phyloP scores from a whole-genome alignment of 2,888 invertebrate species.

The Hemicrepidius hirtus region DNA sequence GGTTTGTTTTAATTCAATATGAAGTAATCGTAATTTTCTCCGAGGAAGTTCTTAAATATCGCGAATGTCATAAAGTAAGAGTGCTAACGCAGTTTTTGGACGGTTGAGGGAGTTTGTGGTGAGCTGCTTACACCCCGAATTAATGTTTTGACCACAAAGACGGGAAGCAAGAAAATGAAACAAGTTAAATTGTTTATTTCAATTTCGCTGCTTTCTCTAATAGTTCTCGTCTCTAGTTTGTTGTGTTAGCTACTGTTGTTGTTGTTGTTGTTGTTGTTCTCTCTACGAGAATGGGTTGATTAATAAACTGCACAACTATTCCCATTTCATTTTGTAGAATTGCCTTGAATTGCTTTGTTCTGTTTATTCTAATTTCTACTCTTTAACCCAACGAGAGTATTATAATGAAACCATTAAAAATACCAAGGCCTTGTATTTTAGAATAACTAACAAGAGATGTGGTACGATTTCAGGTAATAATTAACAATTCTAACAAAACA shows the following conservation, averaged over 20 bases:
- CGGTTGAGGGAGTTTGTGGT: slow-evolving; percentile 51
- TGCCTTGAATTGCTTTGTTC: slow-evolving; percentile 24
- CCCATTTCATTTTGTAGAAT: slow-evolving; percentile 41
- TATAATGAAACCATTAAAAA: too few relatives aligned
- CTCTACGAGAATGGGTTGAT: slow-evolving; percentile 49
- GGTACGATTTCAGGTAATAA: too few relatives aligned
- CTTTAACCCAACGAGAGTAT: neutral
- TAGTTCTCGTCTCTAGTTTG: slow-evolving; percentile 50
- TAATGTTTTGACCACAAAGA: slow-evolving; percentile 57
- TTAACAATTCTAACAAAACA: too few relatives aligned
- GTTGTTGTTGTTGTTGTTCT: slow-evolving; percentile 37
- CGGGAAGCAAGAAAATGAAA: slow-evolving; percentile 55
- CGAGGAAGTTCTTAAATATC: slow-evolving; percentile 9
- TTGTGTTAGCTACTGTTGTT: slow-evolving; percentile 45
- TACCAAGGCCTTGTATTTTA: too few relatives aligned
- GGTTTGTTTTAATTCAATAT: slow-evolving; percentile 38
- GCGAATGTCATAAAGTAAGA: slow-evolving; percentile 51
- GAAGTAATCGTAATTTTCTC: slow-evolving; percentile 27
- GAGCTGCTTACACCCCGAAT: slow-evolving; percentile 55
- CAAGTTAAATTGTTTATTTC: slow-evolving; percentile 60
- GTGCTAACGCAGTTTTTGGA: slow-evolving; percentile 49
- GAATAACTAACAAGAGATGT: too few relatives aligned
- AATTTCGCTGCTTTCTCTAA: slow-evolving; percentile 52
- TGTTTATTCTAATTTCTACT: slow-evolving; percentile 2
- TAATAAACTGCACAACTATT: slow-evolving; percentile 50